Evolutionary conservation across 2,888 invertebrate species (phyloP).

Genomic region (Neoaliturus tenellus): DNA sequence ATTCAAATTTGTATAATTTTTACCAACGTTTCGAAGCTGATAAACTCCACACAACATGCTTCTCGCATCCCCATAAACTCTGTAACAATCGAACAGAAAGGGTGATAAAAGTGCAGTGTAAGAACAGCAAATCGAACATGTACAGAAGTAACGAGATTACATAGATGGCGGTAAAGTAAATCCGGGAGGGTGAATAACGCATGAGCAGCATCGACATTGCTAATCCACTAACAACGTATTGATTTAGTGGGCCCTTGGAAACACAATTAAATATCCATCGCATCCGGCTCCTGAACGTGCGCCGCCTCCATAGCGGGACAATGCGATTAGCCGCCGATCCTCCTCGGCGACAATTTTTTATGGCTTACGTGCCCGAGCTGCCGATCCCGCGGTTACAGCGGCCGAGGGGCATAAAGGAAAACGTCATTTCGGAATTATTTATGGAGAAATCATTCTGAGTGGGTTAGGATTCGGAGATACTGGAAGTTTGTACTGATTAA

Average conservation of each 20-base stretch:
- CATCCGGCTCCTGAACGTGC: conserved; percentile 17
- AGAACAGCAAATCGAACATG: not conserved
- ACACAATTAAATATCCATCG: conserved; percentile 49
- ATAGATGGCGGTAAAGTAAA: conserved; percentile 34
- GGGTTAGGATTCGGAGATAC: no score
- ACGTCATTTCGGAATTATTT: conserved; percentile 39
- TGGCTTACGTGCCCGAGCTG: conserved; percentile 40
- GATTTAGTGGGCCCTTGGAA: conserved; percentile 49
- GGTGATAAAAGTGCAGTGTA: conserved; percentile 34
- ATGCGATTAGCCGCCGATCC: conserved; percentile 49
- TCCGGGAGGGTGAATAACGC: conserved; percentile 37
- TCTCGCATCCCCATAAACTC: no score
- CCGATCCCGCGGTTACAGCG: conserved; percentile 34
- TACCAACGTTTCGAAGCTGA: no score
- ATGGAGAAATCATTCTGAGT: not conserved
- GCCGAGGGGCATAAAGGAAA: not conserved
- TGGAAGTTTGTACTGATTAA: no score
- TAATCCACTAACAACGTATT: conserved; percentile 46
- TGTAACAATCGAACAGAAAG: conserved; percentile 26
- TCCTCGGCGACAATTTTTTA: conserved; percentile 49
- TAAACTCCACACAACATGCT: no score
- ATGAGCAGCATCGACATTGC: conserved; percentile 11
- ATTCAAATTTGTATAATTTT: no score
- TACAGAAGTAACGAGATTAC: conserved; percentile 1
- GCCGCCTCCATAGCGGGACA: conserved; percentile 33